phyloP scores from a whole-genome alignment of 2,113 vertebrate genomes.

The Neodon shergylaensis region DNA sequence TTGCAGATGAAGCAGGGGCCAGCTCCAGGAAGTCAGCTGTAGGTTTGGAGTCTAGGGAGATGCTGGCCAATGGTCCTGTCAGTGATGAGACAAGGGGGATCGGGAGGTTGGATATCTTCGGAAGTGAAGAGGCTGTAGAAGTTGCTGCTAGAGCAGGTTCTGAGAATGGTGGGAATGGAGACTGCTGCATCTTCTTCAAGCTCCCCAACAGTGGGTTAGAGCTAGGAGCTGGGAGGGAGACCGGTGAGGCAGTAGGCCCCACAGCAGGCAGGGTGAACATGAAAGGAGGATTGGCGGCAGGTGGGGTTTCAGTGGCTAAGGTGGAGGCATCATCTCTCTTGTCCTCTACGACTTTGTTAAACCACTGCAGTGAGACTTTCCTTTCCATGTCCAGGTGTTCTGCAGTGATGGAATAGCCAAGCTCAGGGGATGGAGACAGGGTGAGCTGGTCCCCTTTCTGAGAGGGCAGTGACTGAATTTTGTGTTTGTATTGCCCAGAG shows the following conservation, averaged over 20 bases:
- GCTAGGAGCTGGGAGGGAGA: not conserved
- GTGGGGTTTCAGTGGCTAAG: constrained; percentile 61
- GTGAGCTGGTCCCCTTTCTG: constrained; percentile 88
- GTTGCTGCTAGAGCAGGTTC: constrained; percentile 62
- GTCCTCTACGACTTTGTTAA: constrained; percentile 92
- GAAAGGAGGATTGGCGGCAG: not conserved
- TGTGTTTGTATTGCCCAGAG: constrained; percentile 90
- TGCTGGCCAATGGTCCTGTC: not conserved
- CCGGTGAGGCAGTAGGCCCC: not conserved
- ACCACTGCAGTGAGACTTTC: constrained; percentile 88
- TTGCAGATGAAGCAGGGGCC: not conserved
- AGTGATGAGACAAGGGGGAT: not conserved
- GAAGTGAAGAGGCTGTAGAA: constrained; percentile 39
- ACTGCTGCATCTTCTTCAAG: constrained; percentile 86
- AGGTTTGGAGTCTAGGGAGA: constrained; percentile 73
- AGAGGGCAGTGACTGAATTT: constrained; percentile 89
- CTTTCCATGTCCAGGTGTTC: constrained; percentile 96
- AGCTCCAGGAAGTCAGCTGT: not conserved
- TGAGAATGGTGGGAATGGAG: not conserved
- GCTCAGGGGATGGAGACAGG: constrained; percentile 93
- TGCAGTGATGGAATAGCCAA: constrained; percentile 92
- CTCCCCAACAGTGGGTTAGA: constrained; percentile 82
- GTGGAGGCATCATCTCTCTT: constrained; percentile 71
- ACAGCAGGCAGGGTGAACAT: constrained; percentile 43
- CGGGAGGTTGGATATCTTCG: constrained; percentile 8